Conservation (phyloP, 2,888 invertebrate genomes). For the Leptinotarsa rubiginosa region DNA sequence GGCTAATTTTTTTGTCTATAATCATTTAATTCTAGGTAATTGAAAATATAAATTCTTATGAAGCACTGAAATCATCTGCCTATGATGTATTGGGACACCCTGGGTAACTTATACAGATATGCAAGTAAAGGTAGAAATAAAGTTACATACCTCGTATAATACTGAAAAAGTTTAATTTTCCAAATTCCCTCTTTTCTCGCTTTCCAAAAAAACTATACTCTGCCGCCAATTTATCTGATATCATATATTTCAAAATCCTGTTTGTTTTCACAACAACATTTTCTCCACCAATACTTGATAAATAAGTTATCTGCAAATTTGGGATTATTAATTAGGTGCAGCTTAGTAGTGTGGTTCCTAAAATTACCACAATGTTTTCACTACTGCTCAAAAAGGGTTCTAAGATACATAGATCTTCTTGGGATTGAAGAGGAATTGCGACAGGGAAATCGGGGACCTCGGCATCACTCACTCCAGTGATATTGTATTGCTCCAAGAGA, state of each 20-base stretch:
- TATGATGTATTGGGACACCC: background rate
- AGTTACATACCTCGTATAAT: conserved; percentile 26
- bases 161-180: conserved; percentile 20
- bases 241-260: conserved; percentile 27
- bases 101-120: background rate
- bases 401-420: conserved; percentile 24
- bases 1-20: background rate
- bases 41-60: background rate
- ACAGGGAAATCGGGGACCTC: conserved; percentile 16
- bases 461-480: conserved; percentile 1
- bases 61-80: background rate
- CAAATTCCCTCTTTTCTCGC: conserved; percentile 31
- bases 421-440: conserved; percentile 26
- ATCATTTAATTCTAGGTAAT: conserved; percentile 2
- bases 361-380: conserved; percentile 30
- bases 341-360: background rate
- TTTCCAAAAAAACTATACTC: conserved; percentile 33
- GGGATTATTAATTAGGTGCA: conserved; percentile 7
- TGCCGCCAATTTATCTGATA: conserved; percentile 26
- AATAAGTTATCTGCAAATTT: conserved; percentile 26
- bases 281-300: conserved; percentile 27
- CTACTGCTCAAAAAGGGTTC: conserved; percentile 23
- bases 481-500: conserved; percentile 20
- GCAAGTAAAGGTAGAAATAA: background rate
- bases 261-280: conserved; percentile 21